Evolutionary conservation across 2,113 vertebrate genomes (phyloP).

Genomic region (Smithornis capensis): DNA sequence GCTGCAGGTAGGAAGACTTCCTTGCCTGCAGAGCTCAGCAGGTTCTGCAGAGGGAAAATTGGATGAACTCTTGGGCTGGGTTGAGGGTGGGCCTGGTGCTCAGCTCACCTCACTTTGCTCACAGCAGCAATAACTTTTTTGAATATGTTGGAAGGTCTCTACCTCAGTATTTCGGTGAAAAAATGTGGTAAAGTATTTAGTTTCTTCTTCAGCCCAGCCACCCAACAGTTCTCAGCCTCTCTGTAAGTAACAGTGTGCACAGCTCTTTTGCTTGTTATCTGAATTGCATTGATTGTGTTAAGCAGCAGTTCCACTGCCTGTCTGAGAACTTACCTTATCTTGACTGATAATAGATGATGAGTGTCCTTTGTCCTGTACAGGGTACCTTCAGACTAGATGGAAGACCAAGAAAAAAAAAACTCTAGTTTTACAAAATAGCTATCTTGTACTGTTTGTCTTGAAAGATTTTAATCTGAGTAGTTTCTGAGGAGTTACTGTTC

Average conservation of each 20-base stretch:
- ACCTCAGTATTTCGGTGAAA: neutral
- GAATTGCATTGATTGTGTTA: neutral
- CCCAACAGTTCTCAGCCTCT: neutral
- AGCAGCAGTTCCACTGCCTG: neutral
- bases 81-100: neutral
- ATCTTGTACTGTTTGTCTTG: neutral
- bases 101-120: neutral
- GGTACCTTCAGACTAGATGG: neutral
- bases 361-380: neutral
- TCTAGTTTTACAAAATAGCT: neutral
- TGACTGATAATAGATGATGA: neutral
- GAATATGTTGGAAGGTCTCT: neutral
- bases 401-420: neutral
- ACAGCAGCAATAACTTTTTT: neutral
- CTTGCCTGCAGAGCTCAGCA: neutral
- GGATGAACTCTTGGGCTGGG: neutral
- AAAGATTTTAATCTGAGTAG: neutral
- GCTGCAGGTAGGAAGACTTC: neutral
- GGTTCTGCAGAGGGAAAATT: neutral
- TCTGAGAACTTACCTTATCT: neutral
- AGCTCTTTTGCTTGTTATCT: neutral
- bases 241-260: fast-evolving
- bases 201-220: neutral
- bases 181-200: neutral
- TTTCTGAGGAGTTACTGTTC: neutral